Evolutionary conservation across 2,888 invertebrate species (phyloP).

Genomic region (Hemistola chrysoprasaria): DNA sequence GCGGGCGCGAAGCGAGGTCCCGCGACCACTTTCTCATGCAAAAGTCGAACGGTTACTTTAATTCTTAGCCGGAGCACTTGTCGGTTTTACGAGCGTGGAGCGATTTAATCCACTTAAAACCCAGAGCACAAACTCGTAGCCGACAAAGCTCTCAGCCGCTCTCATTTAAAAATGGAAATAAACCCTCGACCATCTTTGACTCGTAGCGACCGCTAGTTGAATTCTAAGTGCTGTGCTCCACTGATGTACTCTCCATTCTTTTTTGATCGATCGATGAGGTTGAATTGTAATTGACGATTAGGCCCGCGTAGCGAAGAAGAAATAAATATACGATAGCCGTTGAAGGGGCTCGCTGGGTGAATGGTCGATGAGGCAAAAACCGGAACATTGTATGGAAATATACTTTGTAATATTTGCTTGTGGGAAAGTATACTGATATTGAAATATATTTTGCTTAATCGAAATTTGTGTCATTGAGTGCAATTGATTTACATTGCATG

Average conservation of each 20-base stretch:
- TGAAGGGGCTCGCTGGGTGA: not conserved
- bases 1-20: conserved; percentile 67
- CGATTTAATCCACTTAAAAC: conserved; percentile 84
- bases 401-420: not conserved
- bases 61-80: conserved; percentile 80
- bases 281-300: conserved; percentile 30
- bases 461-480: too few species aligned
- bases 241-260: conserved; percentile 63
- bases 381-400: not conserved
- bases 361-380: conserved; percentile 7
- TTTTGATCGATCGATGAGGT: conserved; percentile 47
- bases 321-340: conserved; percentile 9
- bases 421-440: not conserved
- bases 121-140: conserved; percentile 79
- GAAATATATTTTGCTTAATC: too few species aligned
- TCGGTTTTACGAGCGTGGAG: conserved; percentile 81
- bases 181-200: conserved; percentile 79
- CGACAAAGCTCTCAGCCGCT: conserved; percentile 82
- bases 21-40: conserved; percentile 79
- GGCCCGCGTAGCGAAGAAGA: conserved; percentile 10
- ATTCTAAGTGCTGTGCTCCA: conserved; percentile 72
- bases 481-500: conserved; percentile 25
- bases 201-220: conserved; percentile 73
- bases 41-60: conserved; percentile 81
- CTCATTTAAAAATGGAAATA: conserved; percentile 83